Evolutionary conservation across 2,113 vertebrate species (phyloP).

Genomic region (Pseudonaja textilis): DNA sequence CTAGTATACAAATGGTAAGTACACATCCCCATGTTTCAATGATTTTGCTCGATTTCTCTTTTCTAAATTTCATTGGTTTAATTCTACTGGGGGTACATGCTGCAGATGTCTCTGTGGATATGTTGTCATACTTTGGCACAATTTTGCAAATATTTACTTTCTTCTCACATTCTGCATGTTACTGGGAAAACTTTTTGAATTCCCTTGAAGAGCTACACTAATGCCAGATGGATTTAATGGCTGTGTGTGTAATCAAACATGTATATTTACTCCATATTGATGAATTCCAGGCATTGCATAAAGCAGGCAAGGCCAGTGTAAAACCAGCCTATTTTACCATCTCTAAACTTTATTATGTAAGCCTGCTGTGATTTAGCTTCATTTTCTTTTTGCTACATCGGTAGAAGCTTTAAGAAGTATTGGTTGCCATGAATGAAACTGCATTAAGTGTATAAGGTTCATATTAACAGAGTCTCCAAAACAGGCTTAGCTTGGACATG

Average conservation of each 20-base stretch:
- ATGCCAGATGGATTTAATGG: constrained; percentile 29
- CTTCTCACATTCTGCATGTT: constrained; percentile 33
- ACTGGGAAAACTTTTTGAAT: constrained; percentile 27
- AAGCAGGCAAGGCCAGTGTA: background rate
- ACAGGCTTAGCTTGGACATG: background rate
- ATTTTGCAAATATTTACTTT: constrained; percentile 33
- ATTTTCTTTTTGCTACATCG: background rate
- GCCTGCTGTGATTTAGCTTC: background rate
- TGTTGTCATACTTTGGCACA: constrained; percentile 28
- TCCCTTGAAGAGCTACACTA: constrained; percentile 23
- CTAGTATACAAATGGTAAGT: background rate
- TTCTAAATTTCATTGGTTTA: background rate
- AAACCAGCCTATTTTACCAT: background rate
- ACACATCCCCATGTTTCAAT: background rate
- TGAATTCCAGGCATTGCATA: constrained; percentile 3
- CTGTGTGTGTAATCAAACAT: background rate
- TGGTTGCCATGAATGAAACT: background rate
- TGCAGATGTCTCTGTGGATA: constrained; percentile 25
- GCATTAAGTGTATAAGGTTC: background rate
- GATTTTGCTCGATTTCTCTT: background rate
- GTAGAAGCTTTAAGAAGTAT: background rate
- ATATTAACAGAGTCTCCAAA: background rate
- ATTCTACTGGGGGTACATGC: background rate
- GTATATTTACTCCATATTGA: constrained; percentile 18
- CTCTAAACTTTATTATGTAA: background rate